Evolutionary conservation across 2,888 invertebrate species (phyloP).

Genomic region (Andrena marginata): DNA sequence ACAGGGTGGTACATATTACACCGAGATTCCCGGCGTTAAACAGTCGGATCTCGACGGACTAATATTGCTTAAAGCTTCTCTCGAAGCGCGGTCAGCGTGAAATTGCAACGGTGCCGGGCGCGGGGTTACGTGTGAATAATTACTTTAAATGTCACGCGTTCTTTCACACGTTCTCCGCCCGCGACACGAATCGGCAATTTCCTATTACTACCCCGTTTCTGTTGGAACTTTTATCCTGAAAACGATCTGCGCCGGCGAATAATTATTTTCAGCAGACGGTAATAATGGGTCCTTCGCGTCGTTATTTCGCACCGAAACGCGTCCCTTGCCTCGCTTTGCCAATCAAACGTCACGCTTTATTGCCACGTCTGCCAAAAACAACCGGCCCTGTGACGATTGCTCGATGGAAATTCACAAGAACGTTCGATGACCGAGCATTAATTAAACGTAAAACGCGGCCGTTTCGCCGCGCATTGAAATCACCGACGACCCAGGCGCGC

Average conservation of each 20-base stretch:
- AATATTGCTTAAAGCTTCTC: conserved; percentile 47
- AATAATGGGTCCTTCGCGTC: neutral
- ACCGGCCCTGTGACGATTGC: neutral
- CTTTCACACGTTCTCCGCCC: neutral
- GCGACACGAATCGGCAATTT: neutral
- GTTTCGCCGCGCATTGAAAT: conserved; percentile 39
- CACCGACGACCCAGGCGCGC: conserved; percentile 9
- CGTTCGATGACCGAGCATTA: conserved; percentile 22
- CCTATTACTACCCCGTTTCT: neutral
- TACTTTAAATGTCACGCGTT: neutral
- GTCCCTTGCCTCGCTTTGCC: too few relatives aligned
- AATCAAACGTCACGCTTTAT: too few relatives aligned
- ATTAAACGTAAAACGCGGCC: conserved; percentile 39
- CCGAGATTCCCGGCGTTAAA: conserved; percentile 43
- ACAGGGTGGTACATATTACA: conserved; percentile 21
- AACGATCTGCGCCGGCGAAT: neutral
- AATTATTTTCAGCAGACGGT: neutral
- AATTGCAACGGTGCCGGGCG: conserved; percentile 26
- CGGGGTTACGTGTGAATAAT: neutral
- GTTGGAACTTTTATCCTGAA: neutral
- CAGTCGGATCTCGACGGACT: conserved; percentile 34
- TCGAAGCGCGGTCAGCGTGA: conserved; percentile 34
- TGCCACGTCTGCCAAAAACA: neutral
- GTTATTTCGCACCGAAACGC: too few relatives aligned
- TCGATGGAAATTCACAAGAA: conserved; percentile 6